A percentile compares a stretch with the other conserved stretches of the same genome.
phyloP scores from a whole-genome alignment of 2,888 invertebrate species.

The Philereme transversata region DNA sequence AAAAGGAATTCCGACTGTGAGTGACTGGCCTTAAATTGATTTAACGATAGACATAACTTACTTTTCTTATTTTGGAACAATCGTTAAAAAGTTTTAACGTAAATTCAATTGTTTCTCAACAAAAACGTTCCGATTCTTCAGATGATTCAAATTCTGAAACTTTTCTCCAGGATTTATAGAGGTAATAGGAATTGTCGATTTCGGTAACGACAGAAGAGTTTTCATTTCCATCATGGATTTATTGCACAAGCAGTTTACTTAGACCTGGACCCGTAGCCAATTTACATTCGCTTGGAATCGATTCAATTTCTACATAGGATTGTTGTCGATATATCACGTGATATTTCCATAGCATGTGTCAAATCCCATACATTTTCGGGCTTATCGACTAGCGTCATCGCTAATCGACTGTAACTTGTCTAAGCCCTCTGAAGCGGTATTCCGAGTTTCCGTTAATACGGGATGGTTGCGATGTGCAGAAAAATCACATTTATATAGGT shows the following conservation, averaged over 20 bases:
- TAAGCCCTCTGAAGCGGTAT: no score
- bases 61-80: slow-evolving; percentile 38
- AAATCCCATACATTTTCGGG: no score
- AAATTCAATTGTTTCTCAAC: slow-evolving; percentile 34
- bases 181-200: slow-evolving; percentile 14
- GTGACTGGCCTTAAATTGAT: slow-evolving; percentile 39
- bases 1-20: slow-evolving; percentile 13
- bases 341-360: no score
- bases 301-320: no score
- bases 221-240: slow-evolving; percentile 18
- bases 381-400: no score
- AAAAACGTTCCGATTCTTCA: slow-evolving; percentile 23
- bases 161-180: slow-evolving; percentile 21
- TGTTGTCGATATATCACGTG: no score
- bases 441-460: no score
- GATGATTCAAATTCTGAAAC: slow-evolving; percentile 27
- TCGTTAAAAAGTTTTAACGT: slow-evolving; percentile 39
- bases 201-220: slow-evolving; percentile 12
- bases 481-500: not conserved
- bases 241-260: slow-evolving; percentile 1
- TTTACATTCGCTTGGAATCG: no score
- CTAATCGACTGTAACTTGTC: no score
- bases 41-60: slow-evolving; percentile 43
- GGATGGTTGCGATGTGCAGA: not conserved
- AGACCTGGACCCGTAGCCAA: no score